Evolutionary conservation across 2,113 vertebrate species (phyloP).

Genomic region (Melanocharis versteri): DNA sequence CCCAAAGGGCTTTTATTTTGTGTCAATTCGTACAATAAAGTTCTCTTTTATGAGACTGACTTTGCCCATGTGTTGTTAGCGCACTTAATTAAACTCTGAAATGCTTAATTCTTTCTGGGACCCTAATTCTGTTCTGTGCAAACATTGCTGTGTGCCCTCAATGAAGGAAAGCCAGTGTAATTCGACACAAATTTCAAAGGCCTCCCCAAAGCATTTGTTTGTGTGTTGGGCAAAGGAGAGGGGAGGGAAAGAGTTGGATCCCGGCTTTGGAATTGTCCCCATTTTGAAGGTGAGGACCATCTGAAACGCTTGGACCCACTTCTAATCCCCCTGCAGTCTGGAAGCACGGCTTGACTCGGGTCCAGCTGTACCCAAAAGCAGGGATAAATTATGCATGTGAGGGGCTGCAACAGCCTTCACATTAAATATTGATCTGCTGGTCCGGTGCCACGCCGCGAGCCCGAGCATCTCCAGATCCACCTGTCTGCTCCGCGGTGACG

Average conservation of each 20-base stretch:
- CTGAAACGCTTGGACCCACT: not conserved
- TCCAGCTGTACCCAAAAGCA: conserved; percentile 55
- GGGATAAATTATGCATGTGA: conserved; percentile 63
- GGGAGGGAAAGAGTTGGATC: not conserved
- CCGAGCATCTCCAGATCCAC: not conserved
- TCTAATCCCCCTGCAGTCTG: not conserved
- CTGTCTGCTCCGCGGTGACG: not conserved
- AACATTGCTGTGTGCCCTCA: not conserved
- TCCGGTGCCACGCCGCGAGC: conserved; percentile 19
- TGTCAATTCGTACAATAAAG: conserved; percentile 4
- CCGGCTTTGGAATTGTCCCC: not conserved
- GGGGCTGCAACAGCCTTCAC: conserved; percentile 41
- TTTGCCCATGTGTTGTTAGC: not conserved
- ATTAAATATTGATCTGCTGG: conserved; percentile 65
- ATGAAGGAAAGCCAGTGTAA: not conserved
- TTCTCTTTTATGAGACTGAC: conserved; percentile 1
- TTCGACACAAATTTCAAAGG: not conserved
- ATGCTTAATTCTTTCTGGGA: not conserved
- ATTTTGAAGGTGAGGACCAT: not conserved
- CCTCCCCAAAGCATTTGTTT: not conserved
- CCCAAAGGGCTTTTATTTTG: conserved; percentile 12
- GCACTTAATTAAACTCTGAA: conserved; percentile 11
- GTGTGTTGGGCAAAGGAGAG: not conserved
- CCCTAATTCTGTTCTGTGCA: not conserved
- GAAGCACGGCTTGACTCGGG: not conserved